Evolutionary conservation across 2,888 invertebrate genomes (phyloP), one percentile per base, ranked within the genome.

Genomic region (Mimachlamys varia): DNA sequence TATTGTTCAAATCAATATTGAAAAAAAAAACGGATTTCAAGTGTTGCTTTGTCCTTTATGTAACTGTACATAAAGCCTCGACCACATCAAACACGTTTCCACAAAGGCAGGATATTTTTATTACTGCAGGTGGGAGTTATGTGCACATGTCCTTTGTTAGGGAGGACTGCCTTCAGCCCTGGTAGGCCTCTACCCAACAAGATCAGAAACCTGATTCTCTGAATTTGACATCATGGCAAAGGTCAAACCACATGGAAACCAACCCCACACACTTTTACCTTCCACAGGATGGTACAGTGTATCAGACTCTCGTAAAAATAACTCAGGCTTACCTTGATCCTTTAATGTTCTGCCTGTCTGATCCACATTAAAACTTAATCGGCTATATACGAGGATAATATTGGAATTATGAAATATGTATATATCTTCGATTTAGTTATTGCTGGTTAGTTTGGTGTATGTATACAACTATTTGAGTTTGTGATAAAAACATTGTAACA

Each of bases 111-210:
- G 15, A 27, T 76, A 33, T 33, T 58, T 58, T 76, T 27, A 76
- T 76, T 76, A 12, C 76, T 76, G 76, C 76, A 76, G 76, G 76
- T 76, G 76, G 33, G 33, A 76, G 76, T 33, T 33, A 76, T 33
- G 62, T 76, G 76, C 27, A 76, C 76, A 27, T 76, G 76, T 7
- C 33, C 76, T 76, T 33, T 76, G 76, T 76, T 33, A 33, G 76
- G 76, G 0, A 19, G n/a, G 27, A 22, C 76, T 22, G 76, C 33
- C 76, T 76, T 76, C 53, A 33, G 33, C 33, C 76, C 76, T 33
- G 33, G 76, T 58, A 33, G 76, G 76, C 76, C 76, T 76, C 27
- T 76, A 76, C 76, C 33, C 76, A 76, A 33, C 33, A 76, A 76
- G 22, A 0, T 33, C 33, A 33, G 76, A 76, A 76, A 76, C 76